phyloP scores from a whole-genome alignment of 2,113 vertebrate genomes.

The Semicossyphus pulcher region DNA sequence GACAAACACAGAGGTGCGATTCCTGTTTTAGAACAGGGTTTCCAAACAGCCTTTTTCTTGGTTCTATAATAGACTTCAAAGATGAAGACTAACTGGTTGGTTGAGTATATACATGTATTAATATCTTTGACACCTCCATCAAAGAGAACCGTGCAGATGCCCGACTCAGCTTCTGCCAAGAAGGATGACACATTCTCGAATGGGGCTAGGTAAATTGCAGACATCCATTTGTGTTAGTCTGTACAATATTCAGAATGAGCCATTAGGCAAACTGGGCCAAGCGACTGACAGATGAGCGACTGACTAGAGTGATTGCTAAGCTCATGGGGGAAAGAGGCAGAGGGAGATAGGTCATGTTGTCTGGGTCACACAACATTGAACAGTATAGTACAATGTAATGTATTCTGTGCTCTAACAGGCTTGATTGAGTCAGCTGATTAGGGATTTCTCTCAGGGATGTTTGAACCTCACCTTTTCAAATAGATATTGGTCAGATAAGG shows the following conservation, averaged over 20 bases:
- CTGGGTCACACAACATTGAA: not conserved
- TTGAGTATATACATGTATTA: not conserved
- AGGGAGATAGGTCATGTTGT: not conserved
- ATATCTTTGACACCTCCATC: not conserved
- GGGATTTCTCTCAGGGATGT: not conserved
- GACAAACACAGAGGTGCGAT: not conserved
- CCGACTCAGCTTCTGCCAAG: not conserved
- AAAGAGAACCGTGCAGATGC: too few relatives aligned
- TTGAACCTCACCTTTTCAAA: too few relatives aligned
- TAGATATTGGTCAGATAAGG: too few relatives aligned
- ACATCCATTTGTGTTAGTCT: not conserved
- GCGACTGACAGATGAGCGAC: not conserved
- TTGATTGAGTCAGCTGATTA: not conserved
- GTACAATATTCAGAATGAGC: not conserved
- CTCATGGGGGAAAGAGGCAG: not conserved
- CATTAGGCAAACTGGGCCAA: conserved; percentile 5
- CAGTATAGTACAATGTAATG: too few relatives aligned
- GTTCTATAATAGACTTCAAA: not conserved
- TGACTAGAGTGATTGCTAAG: not conserved
- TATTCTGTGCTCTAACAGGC: too few relatives aligned
- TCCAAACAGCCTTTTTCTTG: not conserved
- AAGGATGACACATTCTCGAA: too few relatives aligned
- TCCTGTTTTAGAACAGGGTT: not conserved
- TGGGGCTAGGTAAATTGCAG: not conserved
- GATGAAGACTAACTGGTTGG: not conserved